Base-by-base conservation (phyloP, 1,140 invertebrate genomes). In the Geopemphigus sp. region DNA sequence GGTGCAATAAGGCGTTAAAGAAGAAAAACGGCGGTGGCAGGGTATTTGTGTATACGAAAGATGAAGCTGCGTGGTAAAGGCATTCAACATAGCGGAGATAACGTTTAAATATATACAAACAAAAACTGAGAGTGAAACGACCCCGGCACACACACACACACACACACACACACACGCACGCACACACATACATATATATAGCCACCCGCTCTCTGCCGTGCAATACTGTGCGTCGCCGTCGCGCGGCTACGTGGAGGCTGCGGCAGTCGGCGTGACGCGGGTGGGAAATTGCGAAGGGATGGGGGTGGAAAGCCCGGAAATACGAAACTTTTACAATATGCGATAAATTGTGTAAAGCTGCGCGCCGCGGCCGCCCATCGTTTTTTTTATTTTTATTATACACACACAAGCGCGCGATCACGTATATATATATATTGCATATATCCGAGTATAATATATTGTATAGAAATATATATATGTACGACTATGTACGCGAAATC, bases 301-400 rank as follows among this genome's bases (percentile, higher is more conserved):
- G 0, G 24, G 15, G n/a, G 0, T 6, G 66, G 12, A 24, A 17
- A 47, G 39, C 72, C 74, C 74, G 74, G 74, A 78, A 78, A 78
- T 78, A 78, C 74, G 74, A 78, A 78, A 78, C 74, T 78, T 78
- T 78, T 78, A 78, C 74, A 78, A 78, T 78, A 78, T 78, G 59
- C 74, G 74, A 78, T 78, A 78, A 78, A 78, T 78, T 61, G 74
- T 50, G 74, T 63, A 78, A 78, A 78, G 74, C 74, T 50, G 74
- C 24, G 57, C 57, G 56, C 74, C 32, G 32, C 32, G 57, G 74
- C 22, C 56, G 74, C 57, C 57, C 57, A 59, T 76, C 32, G 32
- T 57, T 74, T 73, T 73, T 73, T 73, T 72, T n/a, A 10, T 54
- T 29, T 26, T 68, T 47, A 47, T 68, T 72, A 72, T 74, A n/a